Base-by-base conservation (phyloP, 2,888 invertebrate genomes). In the Silvanus unidentatus region DNA sequence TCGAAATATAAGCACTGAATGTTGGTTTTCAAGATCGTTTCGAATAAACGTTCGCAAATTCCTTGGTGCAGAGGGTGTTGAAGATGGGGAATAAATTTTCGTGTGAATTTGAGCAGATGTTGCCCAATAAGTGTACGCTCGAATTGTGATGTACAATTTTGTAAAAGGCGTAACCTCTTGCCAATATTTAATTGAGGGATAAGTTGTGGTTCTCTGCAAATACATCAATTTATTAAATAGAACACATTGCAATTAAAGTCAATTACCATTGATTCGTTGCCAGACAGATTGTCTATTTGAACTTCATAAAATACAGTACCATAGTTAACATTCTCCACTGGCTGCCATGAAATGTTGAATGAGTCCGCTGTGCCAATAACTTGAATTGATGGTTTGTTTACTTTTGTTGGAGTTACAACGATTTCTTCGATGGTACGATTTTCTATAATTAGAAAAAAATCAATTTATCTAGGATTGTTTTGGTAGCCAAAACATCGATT, bases 41-140 rank as follows among this genome's bases (percentile, higher is more conserved):
- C 34, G 14, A 42, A 91, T 79, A 64, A 86, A 95, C 4, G 86
- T 80, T 35, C 93, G 74, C 0, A 88, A 78, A 42, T 81, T 77
- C 0, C 76, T 73, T 0, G 94, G 94, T 15, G 80, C 80, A 1
- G 83, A 80, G 1, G 94, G 94, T 14, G 82, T 81, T 8, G 89
- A 87, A 49, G 88, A 82, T 0, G 94, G 94, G 0, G 93, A 88
- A 59, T 78, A 78, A 0, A 88, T 64, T n/a, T 73, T 72, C 0
- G 78, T 77, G 0, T 79, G 74, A 0, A 81, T 78, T 12, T 80
- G 77, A 1, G 77, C 73, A 0, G 89, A 84, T 2, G 83, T 80
- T 11, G 87, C 88, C 93, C 94, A 94, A 58, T 84, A 84, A 0
- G 92, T 90, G 64, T 84, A 86, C 1, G 92, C 86, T 28, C 87